phyloP scores from a whole-genome alignment of 2,888 invertebrate genomes.

The Tromatobia lineatoria region DNA sequence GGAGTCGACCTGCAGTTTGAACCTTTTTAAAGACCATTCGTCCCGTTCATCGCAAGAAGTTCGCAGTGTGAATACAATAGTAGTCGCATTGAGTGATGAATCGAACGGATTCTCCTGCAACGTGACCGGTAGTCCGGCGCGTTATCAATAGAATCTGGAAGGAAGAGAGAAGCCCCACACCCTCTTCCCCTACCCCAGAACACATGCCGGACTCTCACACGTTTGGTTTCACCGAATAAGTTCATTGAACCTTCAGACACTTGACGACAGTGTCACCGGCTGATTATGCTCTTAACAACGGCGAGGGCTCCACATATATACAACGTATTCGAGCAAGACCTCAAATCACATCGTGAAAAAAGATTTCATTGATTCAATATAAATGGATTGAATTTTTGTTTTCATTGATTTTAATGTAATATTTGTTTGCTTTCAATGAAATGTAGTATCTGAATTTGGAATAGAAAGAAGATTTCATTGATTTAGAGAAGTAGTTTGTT shows the following conservation, averaged over 20 bases:
- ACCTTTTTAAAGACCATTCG: not conserved
- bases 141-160: slow-evolving; percentile 63
- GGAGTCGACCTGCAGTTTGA: not conserved
- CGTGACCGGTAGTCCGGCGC: slow-evolving; percentile 55
- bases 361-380: not conserved
- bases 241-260: slow-evolving; percentile 65
- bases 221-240: slow-evolving; percentile 65
- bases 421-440: no score
- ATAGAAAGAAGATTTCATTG: no score
- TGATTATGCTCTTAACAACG: not conserved
- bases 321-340: not conserved
- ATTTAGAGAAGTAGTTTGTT: no score
- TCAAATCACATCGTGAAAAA: not conserved
- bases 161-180: slow-evolving; percentile 20
- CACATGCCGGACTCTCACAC: slow-evolving; percentile 24
- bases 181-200: slow-evolving; percentile 8
- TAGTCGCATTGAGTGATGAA: slow-evolving; percentile 18
- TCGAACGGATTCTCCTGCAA: slow-evolving; percentile 47
- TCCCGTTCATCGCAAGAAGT: slow-evolving; percentile 15
- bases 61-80: not conserved
- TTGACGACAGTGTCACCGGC: slow-evolving; percentile 38
- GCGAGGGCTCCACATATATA: not conserved
- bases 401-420: no score
- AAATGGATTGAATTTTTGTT: no score
- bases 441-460: no score